Base-by-base conservation (phyloP, 2,113 vertebrate genomes). In the Circaetus cinerascens region DNA sequence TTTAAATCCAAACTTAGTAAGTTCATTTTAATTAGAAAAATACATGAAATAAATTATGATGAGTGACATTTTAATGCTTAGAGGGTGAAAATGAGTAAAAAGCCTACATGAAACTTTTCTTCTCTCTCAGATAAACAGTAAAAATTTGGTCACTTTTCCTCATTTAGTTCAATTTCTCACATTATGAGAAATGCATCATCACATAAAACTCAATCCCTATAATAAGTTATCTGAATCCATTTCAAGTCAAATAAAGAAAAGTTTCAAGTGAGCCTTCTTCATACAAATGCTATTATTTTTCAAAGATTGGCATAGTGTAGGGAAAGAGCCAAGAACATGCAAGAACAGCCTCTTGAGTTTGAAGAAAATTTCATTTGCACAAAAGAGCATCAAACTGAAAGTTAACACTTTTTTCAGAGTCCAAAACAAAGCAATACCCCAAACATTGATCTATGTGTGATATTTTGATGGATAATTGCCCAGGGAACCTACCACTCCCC, bases 1-100 rank as follows among this genome's bases (percentile, higher is more conserved):
- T 79, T 90, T 76, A 67, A 91, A 92, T 53, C 25, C 16, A 68
- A 55, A 59, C 4, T 43, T 36, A 69, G 4, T 40, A 43, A 48
- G 16, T 68, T 84, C 5, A 62, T 73, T 90, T 90, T 62, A 71
- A 56, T 83, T 86, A 40, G 11, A 77, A 89, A 79, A 86, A 73
- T 23, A 16, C 4, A 34, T 30, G 0, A 68, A 77, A 74, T 67
- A 78, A 78, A 67, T 84, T 60, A 67, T 43, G 22, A 56, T 88
- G 22, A 71, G 6, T 84, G 51, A 64, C 5, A 64, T 73, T 77
- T 93, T 50, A 93, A 50, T 53, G 7, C 4, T 72, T 40, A 73
- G 13, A 69, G 10, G 4, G 4, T 7, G 3, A 68, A 93, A 77
- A 62, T 8, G 7, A 73, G 5, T 27, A 41, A 68, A 87, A 91